A percentile compares a stretch with the other conserved stretches of the same genome.
Conservation (phyloP, 1,140 invertebrate species). For the Anthonomus grandis region DNA sequence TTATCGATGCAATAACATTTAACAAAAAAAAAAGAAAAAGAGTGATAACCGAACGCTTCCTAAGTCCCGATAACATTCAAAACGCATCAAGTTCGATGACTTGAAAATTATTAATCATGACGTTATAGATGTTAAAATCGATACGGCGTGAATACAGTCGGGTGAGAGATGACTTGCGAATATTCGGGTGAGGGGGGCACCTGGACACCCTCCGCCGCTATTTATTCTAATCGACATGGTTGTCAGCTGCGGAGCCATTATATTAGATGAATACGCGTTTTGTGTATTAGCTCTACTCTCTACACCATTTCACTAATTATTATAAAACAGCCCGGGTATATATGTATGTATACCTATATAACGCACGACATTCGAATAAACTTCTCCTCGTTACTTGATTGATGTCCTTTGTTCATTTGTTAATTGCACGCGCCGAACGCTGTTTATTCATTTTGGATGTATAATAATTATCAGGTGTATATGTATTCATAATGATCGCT, state of each 20-base stretch:
- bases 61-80: slow-evolving; percentile 18
- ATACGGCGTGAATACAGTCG: slow-evolving; percentile 19
- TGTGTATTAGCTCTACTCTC: slow-evolving; percentile 33
- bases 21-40: too few species aligned
- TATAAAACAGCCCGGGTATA: slow-evolving; percentile 28
- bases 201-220: slow-evolving; percentile 33
- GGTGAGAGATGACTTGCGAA: slow-evolving; percentile 38
- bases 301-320: slow-evolving; percentile 36
- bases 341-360: slow-evolving; percentile 15
- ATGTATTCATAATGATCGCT: too few species aligned
- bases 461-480: too few species aligned
- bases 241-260: slow-evolving; percentile 39
- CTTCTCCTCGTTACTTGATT: slow-evolving; percentile 18
- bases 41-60: too few species aligned
- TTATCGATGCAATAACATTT: too few species aligned
- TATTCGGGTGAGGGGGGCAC: slow-evolving; percentile 33
- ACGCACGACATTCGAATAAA: slow-evolving; percentile 16
- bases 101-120: slow-evolving; percentile 24
- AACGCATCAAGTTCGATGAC: slow-evolving; percentile 19
- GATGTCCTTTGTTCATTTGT: slow-evolving; percentile 16
- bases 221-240: slow-evolving; percentile 32
- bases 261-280: slow-evolving; percentile 41
- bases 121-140: slow-evolving; percentile 29
- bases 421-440: slow-evolving; percentile 14
- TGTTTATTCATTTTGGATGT: too few species aligned